These are phyloP conservation scores for Brachyhypopomus gauderio DNA, from an alignment of 2,113 vertebrate species.

Conservation along the genomic window DNA sequence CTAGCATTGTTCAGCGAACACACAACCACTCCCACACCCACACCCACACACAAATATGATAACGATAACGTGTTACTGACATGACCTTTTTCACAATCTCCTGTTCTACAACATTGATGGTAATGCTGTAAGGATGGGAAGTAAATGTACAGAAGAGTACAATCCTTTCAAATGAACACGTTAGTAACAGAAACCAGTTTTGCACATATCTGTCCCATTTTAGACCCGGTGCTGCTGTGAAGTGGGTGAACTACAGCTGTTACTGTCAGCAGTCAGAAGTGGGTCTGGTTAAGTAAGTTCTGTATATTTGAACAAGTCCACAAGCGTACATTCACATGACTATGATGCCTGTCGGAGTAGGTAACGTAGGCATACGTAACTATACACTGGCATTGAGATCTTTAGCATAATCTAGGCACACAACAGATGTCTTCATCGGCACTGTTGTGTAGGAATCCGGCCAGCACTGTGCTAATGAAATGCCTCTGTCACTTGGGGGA, in stretches of 20 bases:
- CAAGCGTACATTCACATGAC: not conserved
- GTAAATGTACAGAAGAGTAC: not conserved
- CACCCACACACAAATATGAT: conserved; percentile 11
- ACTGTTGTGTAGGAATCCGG: conserved; percentile 56
- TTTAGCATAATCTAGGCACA: conserved; percentile 24
- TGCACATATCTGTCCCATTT: not conserved
- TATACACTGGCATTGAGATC: not conserved
- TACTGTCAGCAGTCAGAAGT: not conserved
- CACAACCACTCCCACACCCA: too few relatives aligned
- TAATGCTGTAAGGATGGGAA: not conserved
- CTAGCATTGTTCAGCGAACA: conserved; percentile 68
- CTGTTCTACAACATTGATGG: not conserved
- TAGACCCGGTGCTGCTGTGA: not conserved
- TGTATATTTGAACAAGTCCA: not conserved
- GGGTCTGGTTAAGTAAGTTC: not conserved
- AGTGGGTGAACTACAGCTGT: not conserved
- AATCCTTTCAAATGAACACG: not conserved
- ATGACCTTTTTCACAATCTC: not conserved
- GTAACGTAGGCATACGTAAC: conserved; percentile 13
- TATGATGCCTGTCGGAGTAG: not conserved
- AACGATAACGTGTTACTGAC: conserved; percentile 13
- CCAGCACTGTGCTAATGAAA: conserved; percentile 62
- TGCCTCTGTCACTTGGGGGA: conserved; percentile 24
- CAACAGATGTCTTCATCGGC: conserved; percentile 67
- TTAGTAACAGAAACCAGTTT: not conserved